Evolutionary conservation across 1,140 invertebrate genomes (phyloP).

Genomic region (Lordiphosa mommai): DNA sequence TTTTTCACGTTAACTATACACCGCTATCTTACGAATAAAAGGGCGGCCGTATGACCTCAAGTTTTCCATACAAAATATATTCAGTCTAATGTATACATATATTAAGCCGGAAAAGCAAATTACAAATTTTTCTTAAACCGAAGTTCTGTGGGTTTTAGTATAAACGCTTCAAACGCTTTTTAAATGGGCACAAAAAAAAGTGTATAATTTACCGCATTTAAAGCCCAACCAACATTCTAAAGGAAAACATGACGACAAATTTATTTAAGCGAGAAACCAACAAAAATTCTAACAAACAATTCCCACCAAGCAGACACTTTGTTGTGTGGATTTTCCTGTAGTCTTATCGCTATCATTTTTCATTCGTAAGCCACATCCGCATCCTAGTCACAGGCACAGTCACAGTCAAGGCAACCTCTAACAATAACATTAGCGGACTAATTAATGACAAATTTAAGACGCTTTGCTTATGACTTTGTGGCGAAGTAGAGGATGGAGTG

Average conservation of each 20-base stretch:
- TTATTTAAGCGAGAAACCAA: conserved; percentile 1
- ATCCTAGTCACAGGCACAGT: background rate
- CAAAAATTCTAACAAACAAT: background rate
- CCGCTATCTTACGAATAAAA: no score
- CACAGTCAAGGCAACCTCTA: background rate
- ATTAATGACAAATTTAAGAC: conserved; percentile 8
- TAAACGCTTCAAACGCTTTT: no score
- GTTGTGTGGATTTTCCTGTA: background rate
- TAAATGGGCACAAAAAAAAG: no score
- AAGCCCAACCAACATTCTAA: background rate
- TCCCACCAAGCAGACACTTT: background rate
- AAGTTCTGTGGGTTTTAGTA: no score
- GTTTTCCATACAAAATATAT: no score
- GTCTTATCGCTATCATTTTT: conserved; percentile 4
- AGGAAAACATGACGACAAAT: conserved; percentile 3
- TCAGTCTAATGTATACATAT: no score
- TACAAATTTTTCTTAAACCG: no score
- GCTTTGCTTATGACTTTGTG: background rate
- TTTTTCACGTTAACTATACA: no score
- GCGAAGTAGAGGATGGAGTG: background rate
- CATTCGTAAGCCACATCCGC: background rate
- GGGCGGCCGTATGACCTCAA: no score
- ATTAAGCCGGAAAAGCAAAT: no score
- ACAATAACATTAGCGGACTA: conserved; percentile 7
- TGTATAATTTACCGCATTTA: background rate